Base-by-base conservation (phyloP, 2,113 vertebrate species). In the Macroglossus sobrinus region DNA sequence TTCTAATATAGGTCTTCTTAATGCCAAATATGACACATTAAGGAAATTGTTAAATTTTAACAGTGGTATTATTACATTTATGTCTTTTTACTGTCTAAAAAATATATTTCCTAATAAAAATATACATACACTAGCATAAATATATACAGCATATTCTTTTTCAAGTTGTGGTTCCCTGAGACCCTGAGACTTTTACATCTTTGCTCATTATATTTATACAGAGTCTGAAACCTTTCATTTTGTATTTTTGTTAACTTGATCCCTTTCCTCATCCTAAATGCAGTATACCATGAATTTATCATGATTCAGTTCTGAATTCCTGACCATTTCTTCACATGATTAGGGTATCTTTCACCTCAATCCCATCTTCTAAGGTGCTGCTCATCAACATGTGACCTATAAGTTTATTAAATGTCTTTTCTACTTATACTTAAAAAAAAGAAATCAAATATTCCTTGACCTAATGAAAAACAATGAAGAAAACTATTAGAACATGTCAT, bases 1-100 rank as follows among this genome's bases (percentile, higher is more conserved):
- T n/a, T 81, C 61, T 93, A 87, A 87, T 33, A 26, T 43, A 93
- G 84, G 66, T 96, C 57, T 72, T 75, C 35, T 74, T 63, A 96
- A 76, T 78, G 82, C 40, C 45, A 89, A 88, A 84, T 76, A 57
- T 55, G 79, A 75, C 47, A 84, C 50, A 57, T 57, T 57, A 57
- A 57, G 55, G 55, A 21, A 57, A 57, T 22, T 57, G 55, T 19
- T 21, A 7, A 57, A 57, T 57, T 57, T 57, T 57, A 57, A 57
- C 55, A 57, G 21, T 57, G 5, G 12, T 15, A 82, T 93, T 87
- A 84, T 91, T 93, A 93, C 30, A 79, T 57, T 59, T 86, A 61
- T 47, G 16, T 84, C 72, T 86, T 92, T 86, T 45, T 90, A 43
- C 33, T 95, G 19, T 45, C 57, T 80, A 35, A 88, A 84, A 94